Evolutionary conservation across 2,888 invertebrate genomes (phyloP).

Genomic region (Helicoverpa assulta): DNA sequence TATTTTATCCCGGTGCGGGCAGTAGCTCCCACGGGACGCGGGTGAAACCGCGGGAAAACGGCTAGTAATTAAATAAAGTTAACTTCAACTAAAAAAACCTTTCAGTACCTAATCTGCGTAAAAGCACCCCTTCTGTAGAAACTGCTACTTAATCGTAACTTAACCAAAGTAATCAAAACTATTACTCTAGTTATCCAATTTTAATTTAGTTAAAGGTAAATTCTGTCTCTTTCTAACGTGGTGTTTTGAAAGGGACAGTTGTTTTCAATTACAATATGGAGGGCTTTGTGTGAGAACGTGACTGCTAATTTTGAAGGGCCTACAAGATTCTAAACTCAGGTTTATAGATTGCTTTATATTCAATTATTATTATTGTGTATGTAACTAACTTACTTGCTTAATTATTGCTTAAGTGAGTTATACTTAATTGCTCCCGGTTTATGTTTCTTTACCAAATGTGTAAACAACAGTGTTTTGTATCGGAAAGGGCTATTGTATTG

Average conservation of each 20-base stretch:
- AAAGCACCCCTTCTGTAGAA: conserved; percentile 1
- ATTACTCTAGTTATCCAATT: conserved; percentile 46
- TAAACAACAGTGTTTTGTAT: too few species aligned
- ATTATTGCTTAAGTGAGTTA: too few species aligned
- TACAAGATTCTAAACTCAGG: conserved; percentile 19
- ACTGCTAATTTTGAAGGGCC: conserved; percentile 32
- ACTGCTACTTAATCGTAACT: conserved; percentile 29
- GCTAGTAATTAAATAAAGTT: not conserved
- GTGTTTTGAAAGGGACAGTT: conserved; percentile 18
- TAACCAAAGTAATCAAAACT: conserved; percentile 38
- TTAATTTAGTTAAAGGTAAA: conserved; percentile 40
- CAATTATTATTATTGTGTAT: conserved; percentile 12
- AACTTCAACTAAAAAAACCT: not conserved
- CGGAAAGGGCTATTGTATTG: too few species aligned
- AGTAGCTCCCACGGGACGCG: too few species aligned
- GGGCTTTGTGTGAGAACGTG: conserved; percentile 20
- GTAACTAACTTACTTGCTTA: not conserved
- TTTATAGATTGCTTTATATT: conserved; percentile 19
- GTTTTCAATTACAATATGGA: conserved; percentile 42
- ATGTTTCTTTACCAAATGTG: not conserved
- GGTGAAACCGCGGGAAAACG: too few species aligned
- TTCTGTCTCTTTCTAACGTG: conserved; percentile 30
- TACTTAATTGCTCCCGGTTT: not conserved
- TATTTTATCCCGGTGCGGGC: too few species aligned
- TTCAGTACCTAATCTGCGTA: conserved; percentile 24